A percentile compares a stretch with the other conserved stretches of the same genome.
Evolutionary conservation across 1,140 invertebrate genomes (phyloP).

Genomic region (Drosophila obscura): DNA sequence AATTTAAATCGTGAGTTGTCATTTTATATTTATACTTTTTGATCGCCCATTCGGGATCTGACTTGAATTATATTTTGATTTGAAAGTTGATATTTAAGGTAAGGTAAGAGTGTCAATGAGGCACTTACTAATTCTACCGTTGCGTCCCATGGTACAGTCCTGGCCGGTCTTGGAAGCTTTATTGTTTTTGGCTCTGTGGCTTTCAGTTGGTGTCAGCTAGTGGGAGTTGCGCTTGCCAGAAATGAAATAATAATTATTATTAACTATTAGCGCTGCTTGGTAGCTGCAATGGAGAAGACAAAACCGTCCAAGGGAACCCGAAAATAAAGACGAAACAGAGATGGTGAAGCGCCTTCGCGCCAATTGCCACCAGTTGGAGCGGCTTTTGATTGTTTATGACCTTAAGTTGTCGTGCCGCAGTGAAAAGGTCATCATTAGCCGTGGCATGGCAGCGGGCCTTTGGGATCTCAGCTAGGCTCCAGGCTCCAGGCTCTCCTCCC

Average conservation of each 20-base stretch:
- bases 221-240: conserved; percentile 79
- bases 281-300: conserved; percentile 35
- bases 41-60: too few species aligned
- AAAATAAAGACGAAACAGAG: conserved; percentile 19
- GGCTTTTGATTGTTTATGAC: conserved; percentile 79
- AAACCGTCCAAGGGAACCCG: neutral
- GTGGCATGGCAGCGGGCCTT: conserved; percentile 35
- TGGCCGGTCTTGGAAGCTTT: conserved; percentile 50
- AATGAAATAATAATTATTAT: conserved; percentile 83
- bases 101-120: too few species aligned
- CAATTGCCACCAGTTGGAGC: conserved; percentile 69
- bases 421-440: conserved; percentile 80
- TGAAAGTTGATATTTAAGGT: too few species aligned
- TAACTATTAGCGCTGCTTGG: conserved; percentile 78
- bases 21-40: too few species aligned
- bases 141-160: conserved; percentile 23
- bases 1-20: too few species aligned
- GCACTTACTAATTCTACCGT: too few species aligned
- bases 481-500: conserved; percentile 17
- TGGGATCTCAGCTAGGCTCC: conserved; percentile 44
- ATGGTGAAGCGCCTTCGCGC: conserved; percentile 34
- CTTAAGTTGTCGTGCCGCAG: conserved; percentile 80
- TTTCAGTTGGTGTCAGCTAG: conserved; percentile 80
- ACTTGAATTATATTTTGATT: too few species aligned
- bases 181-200: conserved; percentile 68